These are phyloP conservation scores for Cepaea nemoralis DNA, from an alignment of 1,140 invertebrate species.

Conservation along the genomic window DNA sequence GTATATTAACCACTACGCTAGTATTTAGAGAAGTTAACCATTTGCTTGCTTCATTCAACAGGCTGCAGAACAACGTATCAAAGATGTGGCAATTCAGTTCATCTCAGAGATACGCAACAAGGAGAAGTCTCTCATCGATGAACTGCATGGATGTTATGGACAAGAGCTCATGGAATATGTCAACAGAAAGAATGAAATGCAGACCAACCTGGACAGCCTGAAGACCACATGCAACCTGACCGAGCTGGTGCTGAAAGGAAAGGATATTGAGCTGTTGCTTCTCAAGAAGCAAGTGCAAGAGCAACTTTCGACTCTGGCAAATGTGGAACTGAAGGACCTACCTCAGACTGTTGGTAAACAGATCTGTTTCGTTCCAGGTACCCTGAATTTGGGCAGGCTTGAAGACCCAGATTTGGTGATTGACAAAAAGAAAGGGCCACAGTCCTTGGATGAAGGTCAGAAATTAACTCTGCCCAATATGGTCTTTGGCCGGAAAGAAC, in stretches of 20 bases:
- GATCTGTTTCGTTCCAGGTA: conserved; percentile 66
- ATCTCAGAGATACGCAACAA: conserved; percentile 67
- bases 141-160: conserved; percentile 69
- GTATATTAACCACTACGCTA: too few relatives aligned
- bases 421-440: conserved; percentile 35
- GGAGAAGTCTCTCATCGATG: conserved; percentile 70
- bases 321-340: conserved; percentile 65
- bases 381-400: conserved; percentile 65
- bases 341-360: conserved; percentile 66
- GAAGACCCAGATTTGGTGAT: conserved; percentile 63
- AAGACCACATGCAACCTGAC: conserved; percentile 72
- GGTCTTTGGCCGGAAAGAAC: conserved; percentile 24
- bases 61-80: conserved; percentile 66
- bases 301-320: conserved; percentile 66
- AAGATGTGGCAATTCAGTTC: conserved; percentile 69
- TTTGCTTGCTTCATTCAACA: too few relatives aligned
- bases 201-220: conserved; percentile 69
- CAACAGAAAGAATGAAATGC: conserved; percentile 64
- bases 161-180: conserved; percentile 70
- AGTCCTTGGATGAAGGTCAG: conserved; percentile 36
- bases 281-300: conserved; percentile 72
- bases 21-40: too few relatives aligned
- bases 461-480: conserved; percentile 31
- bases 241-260: conserved; percentile 71
- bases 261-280: conserved; percentile 72